Conservation (phyloP, 2,888 invertebrate genomes). For the Temnothorax rugatulus region DNA sequence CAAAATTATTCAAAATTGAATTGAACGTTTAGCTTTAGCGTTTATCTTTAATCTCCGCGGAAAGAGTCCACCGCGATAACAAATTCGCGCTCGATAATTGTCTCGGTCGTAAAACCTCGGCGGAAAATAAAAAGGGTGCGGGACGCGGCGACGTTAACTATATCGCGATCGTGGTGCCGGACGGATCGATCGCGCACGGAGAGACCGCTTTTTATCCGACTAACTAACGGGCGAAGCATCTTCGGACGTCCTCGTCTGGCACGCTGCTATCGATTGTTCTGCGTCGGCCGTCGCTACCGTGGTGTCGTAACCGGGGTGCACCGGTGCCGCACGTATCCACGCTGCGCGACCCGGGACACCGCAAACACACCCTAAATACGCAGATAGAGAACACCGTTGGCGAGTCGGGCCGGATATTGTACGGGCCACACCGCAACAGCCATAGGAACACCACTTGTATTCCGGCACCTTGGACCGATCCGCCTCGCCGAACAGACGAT, state of each 20-base stretch:
- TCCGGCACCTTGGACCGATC: constrained; percentile 37
- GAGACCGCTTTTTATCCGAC: constrained; percentile 37
- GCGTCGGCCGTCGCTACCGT: constrained; percentile 41
- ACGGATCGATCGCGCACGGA: constrained; percentile 38
- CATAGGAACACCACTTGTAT: constrained; percentile 37
- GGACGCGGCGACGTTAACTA: constrained; percentile 10
- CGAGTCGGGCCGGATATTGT: constrained; percentile 53
- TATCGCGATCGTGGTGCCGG: constrained; percentile 34
- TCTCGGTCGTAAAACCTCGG: constrained; percentile 30
- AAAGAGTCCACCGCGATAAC: background rate
- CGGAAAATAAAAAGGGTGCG: constrained; percentile 41
- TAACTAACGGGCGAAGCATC: constrained; percentile 27
- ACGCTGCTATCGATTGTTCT: constrained; percentile 60
- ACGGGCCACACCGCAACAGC: constrained; percentile 49
- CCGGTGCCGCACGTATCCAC: constrained; percentile 20
- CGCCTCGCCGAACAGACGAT: constrained; percentile 30
- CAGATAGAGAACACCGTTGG: constrained; percentile 40
- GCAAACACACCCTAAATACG: constrained; percentile 66
- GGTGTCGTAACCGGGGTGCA: constrained; percentile 33
- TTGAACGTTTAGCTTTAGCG: background rate
- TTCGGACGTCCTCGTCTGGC: constrained; percentile 43
- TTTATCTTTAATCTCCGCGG: constrained; percentile 1
- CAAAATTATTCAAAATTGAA: constrained; percentile 4
- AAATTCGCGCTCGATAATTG: constrained; percentile 47
- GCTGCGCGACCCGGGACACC: constrained; percentile 40